Base-by-base conservation (phyloP, 2,888 invertebrate genomes). In the Hedya salicella region DNA sequence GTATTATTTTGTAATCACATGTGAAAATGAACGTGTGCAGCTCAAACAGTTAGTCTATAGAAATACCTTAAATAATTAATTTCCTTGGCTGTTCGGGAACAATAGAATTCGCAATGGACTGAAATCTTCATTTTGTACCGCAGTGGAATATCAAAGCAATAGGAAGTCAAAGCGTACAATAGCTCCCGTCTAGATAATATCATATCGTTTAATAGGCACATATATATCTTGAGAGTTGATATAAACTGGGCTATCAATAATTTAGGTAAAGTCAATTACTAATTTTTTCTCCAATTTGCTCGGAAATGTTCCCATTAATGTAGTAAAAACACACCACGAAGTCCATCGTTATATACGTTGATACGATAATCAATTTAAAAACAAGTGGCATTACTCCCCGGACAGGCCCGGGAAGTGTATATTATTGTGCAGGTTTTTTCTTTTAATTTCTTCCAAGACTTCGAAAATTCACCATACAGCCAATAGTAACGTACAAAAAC, bases 121-220 rank as follows among this genome's bases (percentile, higher is more conserved):
- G n/a, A 54, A 46, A 62, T 62, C 39, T 54, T 48, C 54, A 39
- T 62, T 54, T 62, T 54, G 54, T 62, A 48, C 39, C 39, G 39
- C 25, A 62, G 46, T 39, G 30, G 21, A 54, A 62, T 54, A 62
- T 62, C 40, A 9, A 46, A 46, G 25, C 36, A 39, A 19, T 44
- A 14, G 32, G 52, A 19, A 44, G 19, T 44, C 36, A 13, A 39
- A 36, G 21, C 46, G 39, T 25, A 54, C 62, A 46, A 25, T 49
- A 39, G 14, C 14, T 36, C 8, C n/a, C 36, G 39, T 19, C 19
- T 8, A 13, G 39, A 53, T 53, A 36, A 8, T 36, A 39, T 39
- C 52, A 50, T 30, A 52, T 52, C 32, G 17, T 17, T 36, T 53
- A 17, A 36, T 39, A 17, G 6, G 36, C 21, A 21, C 19, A 19